Evolutionary conservation across 2,888 invertebrate species (phyloP), one percentile per base, ranked within the genome.

Genomic region (Dynastes hyllus): DNA sequence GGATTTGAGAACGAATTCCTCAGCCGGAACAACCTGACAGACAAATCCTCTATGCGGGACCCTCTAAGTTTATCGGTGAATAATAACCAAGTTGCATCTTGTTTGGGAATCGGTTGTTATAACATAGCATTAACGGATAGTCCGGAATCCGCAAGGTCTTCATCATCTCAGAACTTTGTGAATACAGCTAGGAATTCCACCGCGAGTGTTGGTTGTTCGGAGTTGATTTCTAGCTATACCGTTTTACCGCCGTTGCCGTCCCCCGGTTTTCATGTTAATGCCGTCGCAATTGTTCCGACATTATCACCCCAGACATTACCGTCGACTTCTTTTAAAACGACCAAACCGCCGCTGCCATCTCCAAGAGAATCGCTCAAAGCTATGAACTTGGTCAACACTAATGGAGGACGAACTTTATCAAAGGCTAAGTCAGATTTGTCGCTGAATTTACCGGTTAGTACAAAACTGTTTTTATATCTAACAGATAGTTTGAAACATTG

Each of bases 191-290:
- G 81, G 80, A 83, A 84, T 82, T 83, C 84, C 80, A 81, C 79
- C 27, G 73, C 40, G 37, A 40, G 73, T 58, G 73, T 27, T 22
- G 5, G 71, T 71, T 9, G n/a, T 37, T 16, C 81, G 66, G 84
- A 85, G 80, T 84, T 84, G 82, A 82, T 81, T 82, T 83, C 83
- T 55, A 84, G 83, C 81, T 84, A 82, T 80, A 82, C 81, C 79
- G 80, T 83, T 58, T 77, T 75, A 69, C 80, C 79, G 61, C 81
- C 81, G 45, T 53, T 79, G 67, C 79, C 81, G 71, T 80, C 83
- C n/a, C 78, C 82, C 63, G 81, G 81, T 77, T 83, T 83, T 83
- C 70, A 79, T 66, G 78, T 65, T 63, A 65, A 71, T 78, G 4
- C 37, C 37, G 32, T 37, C 2, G 53, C 65, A 37, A 22, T 50